A percentile compares a stretch with the other conserved stretches of the same genome.
phyloP scores from a whole-genome alignment of 2,113 vertebrate genomes.

The cattle (Bos taurus) region ARS-UCD2.0 NC_037346.1:30787001-30787500 shows the following conservation, averaged over 20 bases:
- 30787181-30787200: not conserved
- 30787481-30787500: not conserved
- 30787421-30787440: not conserved
- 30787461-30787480: not conserved
- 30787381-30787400: not conserved
- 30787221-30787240: not conserved
- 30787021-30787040: not conserved
- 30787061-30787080: not conserved
- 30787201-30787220: not conserved
- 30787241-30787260: not conserved
- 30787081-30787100: not conserved
- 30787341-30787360: not conserved
- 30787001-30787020: not conserved
- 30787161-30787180: not conserved
- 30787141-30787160: not conserved
- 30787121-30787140: not conserved
- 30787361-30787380: not conserved
- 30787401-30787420: not conserved
- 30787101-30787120: not conserved
- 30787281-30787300: rapidly evolving
- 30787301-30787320: not conserved
- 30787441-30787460: not conserved
- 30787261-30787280: not conserved
- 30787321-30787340: not conserved
- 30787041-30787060: not conserved